These are phyloP conservation scores for Kryptopterus vitreolus DNA, from an alignment of 2,797 vertebrate species.

Conservation along the genomic window DNA sequence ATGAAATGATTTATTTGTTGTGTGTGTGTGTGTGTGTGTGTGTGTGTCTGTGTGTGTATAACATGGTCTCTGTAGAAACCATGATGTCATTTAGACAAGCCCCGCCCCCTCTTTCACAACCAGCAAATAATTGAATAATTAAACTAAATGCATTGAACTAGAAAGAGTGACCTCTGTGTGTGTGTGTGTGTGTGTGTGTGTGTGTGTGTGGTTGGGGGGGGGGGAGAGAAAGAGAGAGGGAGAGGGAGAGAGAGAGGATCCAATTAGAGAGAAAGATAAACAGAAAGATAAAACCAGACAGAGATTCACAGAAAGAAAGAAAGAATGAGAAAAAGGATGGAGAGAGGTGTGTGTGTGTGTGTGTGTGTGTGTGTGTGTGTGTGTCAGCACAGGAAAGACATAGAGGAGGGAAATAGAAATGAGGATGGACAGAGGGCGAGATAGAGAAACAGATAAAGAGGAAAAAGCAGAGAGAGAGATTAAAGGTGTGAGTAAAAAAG, in stretches of 20 bases:
- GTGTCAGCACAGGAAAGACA: background rate
- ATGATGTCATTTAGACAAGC: conserved; percentile 52
- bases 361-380: too few species aligned
- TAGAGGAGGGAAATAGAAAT: background rate
- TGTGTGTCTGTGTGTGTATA: conserved; percentile 15
- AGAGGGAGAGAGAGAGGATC: background rate
- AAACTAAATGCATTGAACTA: conserved; percentile 31
- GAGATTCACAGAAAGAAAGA: background rate
- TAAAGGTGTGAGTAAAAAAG: too few species aligned
- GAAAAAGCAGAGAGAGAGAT: background rate
- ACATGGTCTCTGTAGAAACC: conserved; percentile 53
- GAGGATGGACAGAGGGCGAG: background rate
- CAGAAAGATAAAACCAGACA: background rate
- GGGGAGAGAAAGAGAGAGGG: background rate
- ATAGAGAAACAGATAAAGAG: background rate
- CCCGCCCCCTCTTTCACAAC: conserved; percentile 39
- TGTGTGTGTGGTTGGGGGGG: too few species aligned
- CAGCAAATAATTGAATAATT: conserved; percentile 48
- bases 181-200: conserved; percentile 8
- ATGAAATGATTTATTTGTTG: background rate
- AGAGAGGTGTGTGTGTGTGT: too few species aligned
- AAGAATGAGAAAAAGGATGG: background rate
- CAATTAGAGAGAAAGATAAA: background rate
- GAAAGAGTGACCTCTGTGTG: background rate
- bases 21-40: background rate